A percentile compares a stretch with the other conserved stretches of the same genome.
Evolutionary conservation across 2,888 invertebrate genomes (phyloP).

Genomic region (Caenorhabditis virilis): DNA sequence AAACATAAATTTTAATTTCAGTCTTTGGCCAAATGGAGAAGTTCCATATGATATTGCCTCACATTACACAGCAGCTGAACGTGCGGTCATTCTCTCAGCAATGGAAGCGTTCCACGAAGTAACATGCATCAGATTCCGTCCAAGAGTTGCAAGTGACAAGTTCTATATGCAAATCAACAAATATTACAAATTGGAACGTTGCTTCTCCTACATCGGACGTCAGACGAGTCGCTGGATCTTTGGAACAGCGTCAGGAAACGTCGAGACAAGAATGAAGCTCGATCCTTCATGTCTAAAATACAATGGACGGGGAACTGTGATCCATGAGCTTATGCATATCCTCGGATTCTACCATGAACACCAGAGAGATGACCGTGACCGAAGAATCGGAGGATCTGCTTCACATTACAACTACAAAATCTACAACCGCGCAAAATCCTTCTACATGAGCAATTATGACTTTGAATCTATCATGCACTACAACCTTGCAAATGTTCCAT

Average conservation of each 20-base stretch:
- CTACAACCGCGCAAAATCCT: slow-evolving; percentile 35
- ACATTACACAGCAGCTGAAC: slow-evolving; percentile 40
- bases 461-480: slow-evolving; percentile 55
- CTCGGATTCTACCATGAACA: slow-evolving; percentile 54
- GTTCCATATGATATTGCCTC: slow-evolving; percentile 49
- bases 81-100: slow-evolving; percentile 36
- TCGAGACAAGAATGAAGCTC: slow-evolving; percentile 50
- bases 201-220: slow-evolving; percentile 50
- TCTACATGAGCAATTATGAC: slow-evolving; percentile 50
- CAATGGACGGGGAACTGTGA: slow-evolving; percentile 49
- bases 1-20: slow-evolving; percentile 12
- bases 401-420: slow-evolving; percentile 51
- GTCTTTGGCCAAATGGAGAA: slow-evolving; percentile 45
- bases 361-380: slow-evolving; percentile 49
- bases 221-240: slow-evolving; percentile 41
- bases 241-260: slow-evolving; percentile 40
- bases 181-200: slow-evolving; percentile 44
- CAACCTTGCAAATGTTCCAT: slow-evolving; percentile 43
- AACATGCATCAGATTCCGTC: slow-evolving; percentile 48
- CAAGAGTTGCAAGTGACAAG: slow-evolving; percentile 28
- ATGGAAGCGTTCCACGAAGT: slow-evolving; percentile 46
- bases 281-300: slow-evolving; percentile 43
- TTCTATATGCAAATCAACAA: slow-evolving; percentile 50
- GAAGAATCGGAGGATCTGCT: slow-evolving; percentile 32
- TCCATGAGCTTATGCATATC: slow-evolving; percentile 54